Evolutionary conservation across 2,888 invertebrate species (phyloP).

Genomic region (Nasonovia ribisnigri): DNA sequence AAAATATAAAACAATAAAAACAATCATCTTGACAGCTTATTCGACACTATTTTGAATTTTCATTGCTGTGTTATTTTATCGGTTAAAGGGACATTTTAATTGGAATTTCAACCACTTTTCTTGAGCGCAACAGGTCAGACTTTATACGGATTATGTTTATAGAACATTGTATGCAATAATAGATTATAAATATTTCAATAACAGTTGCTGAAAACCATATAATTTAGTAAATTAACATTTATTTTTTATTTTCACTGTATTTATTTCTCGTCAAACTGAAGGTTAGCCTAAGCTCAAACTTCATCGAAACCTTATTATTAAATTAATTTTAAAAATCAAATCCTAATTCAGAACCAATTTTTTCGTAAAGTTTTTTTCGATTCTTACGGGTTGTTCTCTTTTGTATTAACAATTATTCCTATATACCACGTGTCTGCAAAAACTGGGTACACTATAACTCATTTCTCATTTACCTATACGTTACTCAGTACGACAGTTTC

Average conservation of each 20-base stretch:
- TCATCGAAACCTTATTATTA: neutral
- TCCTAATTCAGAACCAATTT: neutral
- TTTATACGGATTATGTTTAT: neutral
- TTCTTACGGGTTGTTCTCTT: neutral
- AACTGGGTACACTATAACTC: too few relatives aligned
- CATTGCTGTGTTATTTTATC: neutral
- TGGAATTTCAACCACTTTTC: neutral
- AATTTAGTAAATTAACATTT: neutral
- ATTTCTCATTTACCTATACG: too few relatives aligned
- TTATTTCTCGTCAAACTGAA: neutral
- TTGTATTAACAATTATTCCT: neutral
- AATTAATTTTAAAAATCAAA: neutral
- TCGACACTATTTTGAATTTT: neutral
- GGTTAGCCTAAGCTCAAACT: too few relatives aligned
- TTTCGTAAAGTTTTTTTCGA: neutral
- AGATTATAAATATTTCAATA: neutral
- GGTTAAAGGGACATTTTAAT: neutral
- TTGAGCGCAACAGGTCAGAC: neutral
- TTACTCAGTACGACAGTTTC: too few relatives aligned
- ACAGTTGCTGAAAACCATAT: neutral
- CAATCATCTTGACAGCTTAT: neutral
- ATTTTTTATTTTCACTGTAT: neutral
- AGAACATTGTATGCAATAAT: neutral
- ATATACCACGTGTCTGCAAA: too few relatives aligned
- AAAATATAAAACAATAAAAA: neutral